Evolutionary conservation across 1,140 invertebrate genomes (phyloP).

Genomic region (Monochamus saltuarius): DNA sequence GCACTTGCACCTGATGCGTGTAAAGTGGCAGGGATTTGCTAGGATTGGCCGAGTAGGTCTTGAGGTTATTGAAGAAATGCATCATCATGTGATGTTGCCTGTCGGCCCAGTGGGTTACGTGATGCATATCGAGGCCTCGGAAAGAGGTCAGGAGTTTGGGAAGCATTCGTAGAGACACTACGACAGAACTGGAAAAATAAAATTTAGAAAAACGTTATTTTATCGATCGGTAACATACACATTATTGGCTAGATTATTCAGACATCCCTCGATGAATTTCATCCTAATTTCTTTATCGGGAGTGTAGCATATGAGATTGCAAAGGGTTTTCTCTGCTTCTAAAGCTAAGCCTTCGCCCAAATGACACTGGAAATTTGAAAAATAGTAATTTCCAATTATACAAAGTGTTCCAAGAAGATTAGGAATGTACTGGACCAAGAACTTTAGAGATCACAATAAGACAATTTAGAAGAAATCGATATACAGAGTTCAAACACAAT

Average conservation of each 20-base stretch:
- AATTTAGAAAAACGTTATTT: not conserved
- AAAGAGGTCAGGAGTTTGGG: constrained; percentile 91
- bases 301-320: constrained; percentile 85
- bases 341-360: constrained; percentile 83
- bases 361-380: constrained; percentile 62
- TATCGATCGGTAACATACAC: constrained; percentile 53
- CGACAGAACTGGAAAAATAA: constrained; percentile 68
- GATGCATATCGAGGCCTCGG: constrained; percentile 77
- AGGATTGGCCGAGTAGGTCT: constrained; percentile 60
- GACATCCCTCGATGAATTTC: constrained; percentile 93
- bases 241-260: constrained; percentile 86
- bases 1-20: constrained; percentile 86
- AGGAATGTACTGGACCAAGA: too few relatives aligned
- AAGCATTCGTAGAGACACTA: constrained; percentile 82
- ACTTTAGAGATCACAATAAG: too few relatives aligned
- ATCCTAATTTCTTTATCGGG: constrained; percentile 84
- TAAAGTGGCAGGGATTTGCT: constrained; percentile 58
- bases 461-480: too few relatives aligned
- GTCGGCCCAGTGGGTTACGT: constrained; percentile 87
- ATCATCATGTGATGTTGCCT: constrained; percentile 88
- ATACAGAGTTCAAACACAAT: too few relatives aligned
- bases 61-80: constrained; percentile 84
- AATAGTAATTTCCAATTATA: too few relatives aligned
- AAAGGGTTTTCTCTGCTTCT: constrained; percentile 89
- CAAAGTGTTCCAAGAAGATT: too few relatives aligned